phyloP scores from a whole-genome alignment of 2,797 vertebrate genomes.

The Neosalanx taihuensis region DNA sequence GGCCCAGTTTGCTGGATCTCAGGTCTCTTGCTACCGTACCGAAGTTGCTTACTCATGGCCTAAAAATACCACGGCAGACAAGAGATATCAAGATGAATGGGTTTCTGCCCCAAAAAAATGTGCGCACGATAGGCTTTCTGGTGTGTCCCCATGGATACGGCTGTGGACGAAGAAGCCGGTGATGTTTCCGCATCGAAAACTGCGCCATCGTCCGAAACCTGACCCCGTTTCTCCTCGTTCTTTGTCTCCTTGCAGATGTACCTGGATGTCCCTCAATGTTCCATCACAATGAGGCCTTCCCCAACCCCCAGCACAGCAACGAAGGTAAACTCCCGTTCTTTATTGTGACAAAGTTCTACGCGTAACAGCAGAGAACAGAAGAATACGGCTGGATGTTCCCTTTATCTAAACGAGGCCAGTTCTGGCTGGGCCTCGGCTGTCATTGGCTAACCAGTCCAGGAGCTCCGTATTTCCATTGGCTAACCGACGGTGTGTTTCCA shows the following conservation, averaged over 20 bases:
- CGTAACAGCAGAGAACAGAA: background rate
- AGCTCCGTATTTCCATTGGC: slow-evolving; percentile 71
- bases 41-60: slow-evolving; percentile 52
- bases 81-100: slow-evolving; percentile 62
- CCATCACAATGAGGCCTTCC: slow-evolving; percentile 80
- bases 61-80: slow-evolving; percentile 64
- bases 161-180: slow-evolving; percentile 5
- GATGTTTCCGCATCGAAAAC: too few relatives aligned
- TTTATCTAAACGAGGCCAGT: slow-evolving; percentile 43
- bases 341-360: background rate
- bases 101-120: slow-evolving; percentile 48
- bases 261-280: slow-evolving; percentile 88
- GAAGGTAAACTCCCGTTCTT: slow-evolving; percentile 66
- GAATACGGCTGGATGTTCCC: slow-evolving; percentile 1
- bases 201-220: background rate
- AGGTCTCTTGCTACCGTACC: slow-evolving; percentile 37
- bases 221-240: background rate
- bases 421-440: slow-evolving; percentile 61
- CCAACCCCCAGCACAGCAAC: slow-evolving; percentile 68
- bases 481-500: slow-evolving; percentile 64
- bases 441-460: slow-evolving; percentile 66
- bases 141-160: background rate
- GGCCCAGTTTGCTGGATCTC: slow-evolving; percentile 46
- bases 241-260: slow-evolving; percentile 74
- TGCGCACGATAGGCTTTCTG: slow-evolving; percentile 7